A percentile compares a stretch with the other conserved stretches of the same genome.
Evolutionary conservation across 2,113 vertebrate genomes (phyloP).

Genomic region (Lanius collurio): DNA sequence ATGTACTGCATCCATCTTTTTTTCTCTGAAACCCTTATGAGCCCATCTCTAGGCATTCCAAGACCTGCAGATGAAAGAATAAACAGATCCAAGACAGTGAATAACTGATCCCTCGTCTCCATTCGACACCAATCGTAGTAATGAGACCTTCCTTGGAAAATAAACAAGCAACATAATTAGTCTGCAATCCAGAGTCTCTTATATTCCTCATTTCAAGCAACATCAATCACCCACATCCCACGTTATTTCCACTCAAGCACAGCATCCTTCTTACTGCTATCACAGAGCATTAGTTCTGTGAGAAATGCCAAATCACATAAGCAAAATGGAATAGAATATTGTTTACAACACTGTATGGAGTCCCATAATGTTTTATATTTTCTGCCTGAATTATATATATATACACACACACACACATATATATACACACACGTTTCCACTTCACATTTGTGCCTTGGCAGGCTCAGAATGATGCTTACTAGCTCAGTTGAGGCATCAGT

Average conservation of each 20-base stretch:
- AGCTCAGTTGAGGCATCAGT: not conserved
- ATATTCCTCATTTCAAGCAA: not conserved
- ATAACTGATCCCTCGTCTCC: not conserved
- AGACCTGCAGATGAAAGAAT: not conserved
- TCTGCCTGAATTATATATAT: not conserved
- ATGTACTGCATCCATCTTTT: not conserved
- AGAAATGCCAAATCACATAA: conserved; percentile 17
- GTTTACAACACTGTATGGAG: conserved; percentile 28
- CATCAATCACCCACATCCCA: not conserved
- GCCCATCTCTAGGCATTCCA: not conserved
- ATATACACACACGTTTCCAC: not conserved
- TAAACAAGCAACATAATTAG: conserved; percentile 14
- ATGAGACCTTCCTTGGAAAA: not conserved
- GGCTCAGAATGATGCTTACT: not conserved
- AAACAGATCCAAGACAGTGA: not conserved
- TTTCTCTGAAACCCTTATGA: not conserved
- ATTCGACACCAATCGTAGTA: not conserved
- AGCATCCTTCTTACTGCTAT: not conserved
- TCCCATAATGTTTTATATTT: conserved; percentile 23
- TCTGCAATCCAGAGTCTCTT: not conserved
- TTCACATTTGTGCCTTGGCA: conserved; percentile 44
- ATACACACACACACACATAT: not conserved
- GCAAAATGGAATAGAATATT: conserved; percentile 4
- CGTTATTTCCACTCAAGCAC: not conserved
- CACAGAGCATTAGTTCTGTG: not conserved